phyloP scores from a whole-genome alignment of 2,797 vertebrate genomes.

The Urophycis tenuis region DNA sequence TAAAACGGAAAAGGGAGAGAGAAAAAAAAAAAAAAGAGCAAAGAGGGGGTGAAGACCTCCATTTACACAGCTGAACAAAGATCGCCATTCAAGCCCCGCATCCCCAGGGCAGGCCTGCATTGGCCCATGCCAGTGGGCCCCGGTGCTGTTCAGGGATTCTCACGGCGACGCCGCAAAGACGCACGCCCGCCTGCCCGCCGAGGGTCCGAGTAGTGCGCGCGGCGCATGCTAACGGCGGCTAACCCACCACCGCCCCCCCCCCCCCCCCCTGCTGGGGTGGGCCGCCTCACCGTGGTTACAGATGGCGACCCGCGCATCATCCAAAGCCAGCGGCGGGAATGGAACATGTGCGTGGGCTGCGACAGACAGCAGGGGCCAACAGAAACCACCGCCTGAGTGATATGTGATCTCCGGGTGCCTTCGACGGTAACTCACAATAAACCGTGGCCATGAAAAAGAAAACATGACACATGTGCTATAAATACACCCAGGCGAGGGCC shows the following conservation, averaged over 20 bases:
- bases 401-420: slow-evolving; percentile 56
- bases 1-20: slow-evolving; percentile 5
- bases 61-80: slow-evolving; percentile 61
- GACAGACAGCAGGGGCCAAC: slow-evolving; percentile 28
- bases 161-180: too few species aligned
- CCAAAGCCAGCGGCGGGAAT: slow-evolving; percentile 21
- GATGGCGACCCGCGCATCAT: slow-evolving; percentile 26
- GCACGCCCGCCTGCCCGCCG: too few species aligned
- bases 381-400: slow-evolving; percentile 53
- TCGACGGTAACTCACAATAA: slow-evolving; percentile 56
- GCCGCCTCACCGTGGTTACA: slow-evolving; percentile 30
- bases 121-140: slow-evolving; percentile 29
- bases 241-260: too few species aligned
- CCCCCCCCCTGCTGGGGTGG: too few species aligned
- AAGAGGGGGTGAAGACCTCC: slow-evolving; percentile 24
- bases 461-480: slow-evolving; percentile 63
- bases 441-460: slow-evolving; percentile 53
- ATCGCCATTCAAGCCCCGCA: slow-evolving; percentile 54
- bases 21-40: slow-evolving; percentile 15
- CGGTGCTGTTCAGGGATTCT: slow-evolving; percentile 5
- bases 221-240: too few species aligned
- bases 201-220: too few species aligned
- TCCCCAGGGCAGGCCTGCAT: too few species aligned
- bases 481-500: slow-evolving; percentile 53
- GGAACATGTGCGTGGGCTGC: slow-evolving; percentile 53